phyloP scores from a whole-genome alignment of 2,797 vertebrate species.

The Okamejei kenojei region DNA sequence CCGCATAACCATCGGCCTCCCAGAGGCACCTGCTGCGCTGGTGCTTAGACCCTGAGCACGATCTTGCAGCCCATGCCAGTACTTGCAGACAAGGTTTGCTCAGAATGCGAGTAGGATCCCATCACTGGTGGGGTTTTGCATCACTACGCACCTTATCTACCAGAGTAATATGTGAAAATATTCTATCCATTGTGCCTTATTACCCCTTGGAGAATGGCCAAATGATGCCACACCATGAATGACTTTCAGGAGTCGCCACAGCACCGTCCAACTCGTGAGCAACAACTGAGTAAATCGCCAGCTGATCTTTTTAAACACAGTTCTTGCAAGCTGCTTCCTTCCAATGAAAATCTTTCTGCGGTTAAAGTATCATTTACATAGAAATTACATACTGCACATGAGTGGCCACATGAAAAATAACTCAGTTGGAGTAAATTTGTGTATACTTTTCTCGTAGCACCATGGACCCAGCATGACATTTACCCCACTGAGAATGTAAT shows the following conservation, averaged over 20 bases:
- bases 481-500: slow-evolving; percentile 17
- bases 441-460: neutral
- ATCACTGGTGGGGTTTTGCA: no score
- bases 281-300: neutral
- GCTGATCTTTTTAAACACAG: neutral
- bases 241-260: neutral
- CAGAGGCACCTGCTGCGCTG: neutral
- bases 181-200: neutral
- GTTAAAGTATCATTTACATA: neutral
- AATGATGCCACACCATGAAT: neutral
- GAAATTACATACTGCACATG: neutral
- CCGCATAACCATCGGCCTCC: neutral
- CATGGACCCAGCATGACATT: neutral
- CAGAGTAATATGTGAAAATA: neutral
- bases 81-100: no score
- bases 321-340: neutral
- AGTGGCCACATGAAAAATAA: slow-evolving; percentile 6
- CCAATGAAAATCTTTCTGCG: neutral
- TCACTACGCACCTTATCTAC: neutral
- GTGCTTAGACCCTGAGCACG: no score
- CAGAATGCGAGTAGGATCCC: no score
- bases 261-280: neutral
- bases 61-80: no score
- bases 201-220: neutral
- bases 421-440: neutral